These are phyloP conservation scores for Centropus bengalensis DNA, from an alignment of 2,113 vertebrate species.

Conservation along the genomic window DNA sequence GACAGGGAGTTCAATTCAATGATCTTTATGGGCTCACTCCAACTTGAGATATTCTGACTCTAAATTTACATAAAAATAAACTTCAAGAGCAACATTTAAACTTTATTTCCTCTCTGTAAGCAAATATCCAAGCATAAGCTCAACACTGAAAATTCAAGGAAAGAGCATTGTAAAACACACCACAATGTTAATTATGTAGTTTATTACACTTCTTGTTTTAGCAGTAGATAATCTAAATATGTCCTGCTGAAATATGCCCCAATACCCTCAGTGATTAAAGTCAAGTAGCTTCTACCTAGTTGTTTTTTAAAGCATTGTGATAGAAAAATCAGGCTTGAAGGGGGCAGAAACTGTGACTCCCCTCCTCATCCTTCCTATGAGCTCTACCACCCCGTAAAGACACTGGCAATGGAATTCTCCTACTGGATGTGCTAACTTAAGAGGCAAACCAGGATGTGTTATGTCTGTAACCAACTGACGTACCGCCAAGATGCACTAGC, in stretches of 20 bases:
- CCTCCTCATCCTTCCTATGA: not conserved
- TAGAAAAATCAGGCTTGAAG: not conserved
- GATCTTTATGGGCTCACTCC: not conserved
- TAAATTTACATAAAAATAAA: not conserved
- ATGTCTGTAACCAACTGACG: accelerated
- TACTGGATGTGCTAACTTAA: not conserved
- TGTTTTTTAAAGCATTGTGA: not conserved
- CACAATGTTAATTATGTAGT: not conserved
- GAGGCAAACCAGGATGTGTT: accelerated
- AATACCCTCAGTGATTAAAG: not conserved
- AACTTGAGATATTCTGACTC: not conserved
- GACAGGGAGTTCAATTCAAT: not conserved
- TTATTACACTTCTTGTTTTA: not conserved
- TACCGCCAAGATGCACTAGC: not conserved
- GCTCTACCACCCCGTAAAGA: not conserved
- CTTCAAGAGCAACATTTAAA: not conserved
- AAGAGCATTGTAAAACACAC: not conserved
- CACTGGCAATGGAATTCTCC: not conserved
- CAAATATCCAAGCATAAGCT: not conserved
- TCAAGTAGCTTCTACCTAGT: not conserved
- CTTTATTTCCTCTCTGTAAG: not conserved
- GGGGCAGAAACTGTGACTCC: not conserved
- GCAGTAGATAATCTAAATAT: not conserved
- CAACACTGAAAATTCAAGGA: not conserved
- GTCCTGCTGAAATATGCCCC: not conserved